Evolutionary conservation across 2,113 vertebrate species (phyloP).

Genomic region (Pluvialis apricaria): DNA sequence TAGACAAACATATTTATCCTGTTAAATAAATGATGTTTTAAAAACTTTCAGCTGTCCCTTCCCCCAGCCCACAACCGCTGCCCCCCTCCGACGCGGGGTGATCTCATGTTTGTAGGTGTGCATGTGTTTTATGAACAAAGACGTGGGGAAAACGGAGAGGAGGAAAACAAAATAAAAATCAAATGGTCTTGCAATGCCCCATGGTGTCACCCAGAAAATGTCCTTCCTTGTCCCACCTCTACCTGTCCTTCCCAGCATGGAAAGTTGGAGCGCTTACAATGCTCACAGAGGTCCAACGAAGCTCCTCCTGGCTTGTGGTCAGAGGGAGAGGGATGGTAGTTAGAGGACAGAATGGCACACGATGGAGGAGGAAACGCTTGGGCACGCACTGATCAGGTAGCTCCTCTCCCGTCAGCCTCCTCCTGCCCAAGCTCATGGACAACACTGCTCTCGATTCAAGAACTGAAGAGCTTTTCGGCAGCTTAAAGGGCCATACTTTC

Average conservation of each 20-base stretch:
- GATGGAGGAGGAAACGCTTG: neutral
- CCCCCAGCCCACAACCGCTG: neutral
- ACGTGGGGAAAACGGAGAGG: neutral
- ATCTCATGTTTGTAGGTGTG: neutral
- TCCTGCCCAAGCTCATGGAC: neutral
- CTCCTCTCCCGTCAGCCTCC: neutral
- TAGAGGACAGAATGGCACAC: neutral
- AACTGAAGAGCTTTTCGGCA: neutral
- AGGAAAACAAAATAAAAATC: neutral
- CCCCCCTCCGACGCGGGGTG: neutral
- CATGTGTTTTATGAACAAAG: fast-evolving
- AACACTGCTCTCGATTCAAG: neutral
- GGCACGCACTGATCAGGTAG: neutral
- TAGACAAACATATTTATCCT: conserved; percentile 32
- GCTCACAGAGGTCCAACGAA: neutral
- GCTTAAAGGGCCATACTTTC: neutral
- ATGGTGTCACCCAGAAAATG: neutral
- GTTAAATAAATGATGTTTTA: conserved; percentile 19
- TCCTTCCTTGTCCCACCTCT: neutral
- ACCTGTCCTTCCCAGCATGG: neutral
- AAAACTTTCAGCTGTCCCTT: neutral
- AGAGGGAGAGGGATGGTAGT: neutral
- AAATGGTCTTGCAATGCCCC: neutral
- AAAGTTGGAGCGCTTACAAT: neutral
- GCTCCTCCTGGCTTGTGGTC: fast-evolving